Conservation (phyloP, 2,113 vertebrate species). For the Oryzias curvinotus region DNA sequence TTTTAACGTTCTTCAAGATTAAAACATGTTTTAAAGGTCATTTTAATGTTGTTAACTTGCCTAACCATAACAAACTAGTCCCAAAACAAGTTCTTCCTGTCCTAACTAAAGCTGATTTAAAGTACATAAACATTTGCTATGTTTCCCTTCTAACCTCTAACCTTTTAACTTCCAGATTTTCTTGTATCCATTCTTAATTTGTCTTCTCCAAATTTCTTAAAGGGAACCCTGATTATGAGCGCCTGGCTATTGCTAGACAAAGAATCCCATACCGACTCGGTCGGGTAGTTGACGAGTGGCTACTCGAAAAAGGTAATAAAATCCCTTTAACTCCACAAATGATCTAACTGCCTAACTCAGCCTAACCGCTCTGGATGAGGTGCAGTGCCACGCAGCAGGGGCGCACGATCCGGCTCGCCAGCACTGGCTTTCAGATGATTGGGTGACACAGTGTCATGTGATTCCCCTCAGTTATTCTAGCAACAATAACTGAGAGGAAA, state of each 20-base stretch:
- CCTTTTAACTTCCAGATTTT: conserved; percentile 83
- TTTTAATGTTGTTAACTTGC: conserved; percentile 72
- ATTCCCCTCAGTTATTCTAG: conserved; percentile 7
- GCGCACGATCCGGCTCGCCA: conserved; percentile 41
- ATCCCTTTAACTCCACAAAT: conserved; percentile 86
- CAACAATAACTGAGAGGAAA: conserved; percentile 1
- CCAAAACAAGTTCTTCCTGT: conserved; percentile 70
- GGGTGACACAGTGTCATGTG: conserved; percentile 2
- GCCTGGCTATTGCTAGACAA: conserved; percentile 99
- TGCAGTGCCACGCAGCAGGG: conserved; percentile 76
- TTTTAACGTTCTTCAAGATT: conserved; percentile 65
- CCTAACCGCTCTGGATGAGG: conserved; percentile 80
- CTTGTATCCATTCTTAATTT: conserved; percentile 83
- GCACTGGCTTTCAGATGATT: conserved; percentile 4
- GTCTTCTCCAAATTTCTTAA: conserved; percentile 92
- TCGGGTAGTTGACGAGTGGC: conserved; percentile 99
- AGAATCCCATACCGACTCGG: conserved; percentile 98
- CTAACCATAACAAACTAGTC: conserved; percentile 69
- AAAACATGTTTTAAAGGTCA: conserved; percentile 62
- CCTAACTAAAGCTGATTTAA: conserved; percentile 76
- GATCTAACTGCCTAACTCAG: conserved; percentile 80
- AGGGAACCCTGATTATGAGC: conserved; percentile 98
- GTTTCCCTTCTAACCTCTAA: conserved; percentile 83
- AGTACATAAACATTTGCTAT: conserved; percentile 75
- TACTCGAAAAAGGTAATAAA: conserved; percentile 99